Percentiles rank a stretch among this genome's conserved stretches.
phyloP scores from a whole-genome alignment of 92 coral and sea anemone species.

The Montipora capitata region DNA sequence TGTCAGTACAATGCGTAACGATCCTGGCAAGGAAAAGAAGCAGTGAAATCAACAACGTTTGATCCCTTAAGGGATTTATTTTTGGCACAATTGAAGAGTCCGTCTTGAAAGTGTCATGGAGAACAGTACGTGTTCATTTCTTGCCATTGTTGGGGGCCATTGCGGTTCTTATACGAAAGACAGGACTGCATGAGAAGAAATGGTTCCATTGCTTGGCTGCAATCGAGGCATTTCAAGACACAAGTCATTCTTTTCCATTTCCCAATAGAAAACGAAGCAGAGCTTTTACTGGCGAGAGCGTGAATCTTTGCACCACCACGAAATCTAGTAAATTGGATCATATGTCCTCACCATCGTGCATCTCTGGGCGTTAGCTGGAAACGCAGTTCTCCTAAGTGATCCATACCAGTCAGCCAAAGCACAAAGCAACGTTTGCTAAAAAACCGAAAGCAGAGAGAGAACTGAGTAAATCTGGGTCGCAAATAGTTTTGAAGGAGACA shows the following conservation, averaged over 20 bases:
- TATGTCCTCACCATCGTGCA: constrained; percentile 44
- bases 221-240: constrained; percentile 19
- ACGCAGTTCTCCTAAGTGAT: constrained; percentile 24
- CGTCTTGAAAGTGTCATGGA: background rate
- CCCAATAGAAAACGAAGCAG: constrained; percentile 40
- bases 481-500: constrained; percentile 38
- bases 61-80: background rate
- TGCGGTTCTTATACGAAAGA: constrained; percentile 34
- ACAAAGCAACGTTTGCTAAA: background rate
- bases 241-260: constrained; percentile 5
- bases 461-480: constrained; percentile 29
- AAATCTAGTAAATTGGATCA: background rate
- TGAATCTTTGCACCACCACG: constrained; percentile 16
- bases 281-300: constrained; percentile 40
- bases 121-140: constrained; percentile 31
- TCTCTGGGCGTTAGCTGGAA: constrained; percentile 50
- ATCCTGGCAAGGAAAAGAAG: background rate
- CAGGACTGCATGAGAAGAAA: background rate
- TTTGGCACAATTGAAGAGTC: background rate
- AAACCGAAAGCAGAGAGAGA: constrained; percentile 57
- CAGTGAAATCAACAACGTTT: background rate
- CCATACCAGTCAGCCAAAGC: constrained; percentile 10
- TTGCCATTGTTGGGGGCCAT: constrained; percentile 40
- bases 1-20: constrained; percentile 3
- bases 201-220: constrained; percentile 25